Conservation (phyloP, 2,113 vertebrate species). For the Pterocles gutturalis region DNA sequence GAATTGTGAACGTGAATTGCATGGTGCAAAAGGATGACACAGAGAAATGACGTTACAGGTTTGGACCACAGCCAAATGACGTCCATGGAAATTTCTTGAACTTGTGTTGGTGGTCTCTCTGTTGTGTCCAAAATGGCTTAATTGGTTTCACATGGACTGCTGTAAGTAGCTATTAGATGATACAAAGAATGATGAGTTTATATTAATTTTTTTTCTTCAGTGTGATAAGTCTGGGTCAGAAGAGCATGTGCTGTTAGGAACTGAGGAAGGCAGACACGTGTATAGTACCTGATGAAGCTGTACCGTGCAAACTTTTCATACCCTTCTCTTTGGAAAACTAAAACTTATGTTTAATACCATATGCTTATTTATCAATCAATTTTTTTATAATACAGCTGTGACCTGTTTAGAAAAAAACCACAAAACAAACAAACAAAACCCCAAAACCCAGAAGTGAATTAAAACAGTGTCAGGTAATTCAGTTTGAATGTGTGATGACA, state of each 20-base stretch:
- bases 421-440: neutral
- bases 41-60: neutral
- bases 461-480: neutral
- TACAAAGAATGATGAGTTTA: neutral
- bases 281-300: neutral
- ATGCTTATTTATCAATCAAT: neutral
- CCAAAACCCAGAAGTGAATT: neutral
- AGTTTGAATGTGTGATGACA: neutral
- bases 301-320: neutral
- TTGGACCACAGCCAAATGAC: neutral
- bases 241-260: neutral
- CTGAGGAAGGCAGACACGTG: neutral
- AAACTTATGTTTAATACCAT: neutral
- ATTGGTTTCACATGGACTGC: neutral
- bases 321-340: neutral
- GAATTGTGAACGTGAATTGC: neutral
- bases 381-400: neutral
- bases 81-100: neutral
- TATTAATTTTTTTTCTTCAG: neutral
- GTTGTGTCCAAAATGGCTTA: neutral
- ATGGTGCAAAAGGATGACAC: neutral
- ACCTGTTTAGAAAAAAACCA: neutral
- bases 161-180: neutral
- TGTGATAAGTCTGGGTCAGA: neutral
- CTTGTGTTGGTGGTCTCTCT: neutral